These are phyloP conservation scores for Allobates femoralis DNA, from an alignment of 2,797 vertebrate species.

Conservation along the genomic window DNA sequence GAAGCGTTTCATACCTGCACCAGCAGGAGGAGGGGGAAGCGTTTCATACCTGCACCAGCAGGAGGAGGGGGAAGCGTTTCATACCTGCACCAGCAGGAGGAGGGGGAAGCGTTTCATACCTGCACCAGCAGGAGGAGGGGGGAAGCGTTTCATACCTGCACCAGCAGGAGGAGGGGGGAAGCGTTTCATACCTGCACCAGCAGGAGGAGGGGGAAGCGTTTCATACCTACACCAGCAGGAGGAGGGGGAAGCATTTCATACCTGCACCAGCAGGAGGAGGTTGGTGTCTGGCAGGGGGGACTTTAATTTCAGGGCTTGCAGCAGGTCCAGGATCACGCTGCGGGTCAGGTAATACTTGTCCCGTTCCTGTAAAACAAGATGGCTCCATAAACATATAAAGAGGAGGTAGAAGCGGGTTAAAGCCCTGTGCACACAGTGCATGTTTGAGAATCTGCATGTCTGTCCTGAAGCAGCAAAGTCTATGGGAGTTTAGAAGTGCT, in stretches of 20 bases:
- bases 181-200: constrained; percentile 89
- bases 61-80: constrained; percentile 76
- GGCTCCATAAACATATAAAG: too few species aligned
- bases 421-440: too few species aligned
- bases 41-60: constrained; percentile 91
- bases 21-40: constrained; percentile 83
- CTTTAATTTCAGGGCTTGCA: constrained; percentile 97
- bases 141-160: constrained; percentile 83
- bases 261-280: constrained; percentile 95
- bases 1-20: constrained; percentile 85
- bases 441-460: too few species aligned
- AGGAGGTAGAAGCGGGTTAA: too few species aligned
- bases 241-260: constrained; percentile 75
- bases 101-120: constrained; percentile 80
- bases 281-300: constrained; percentile 96
- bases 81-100: constrained; percentile 95
- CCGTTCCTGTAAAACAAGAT: constrained; percentile 84
- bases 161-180: constrained; percentile 85
- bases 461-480: too few species aligned
- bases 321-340: constrained; percentile 92
- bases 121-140: constrained; percentile 91
- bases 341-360: constrained; percentile 99
- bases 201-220: constrained; percentile 79
- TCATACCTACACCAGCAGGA: constrained; percentile 94
- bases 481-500: too few species aligned